Percentiles rank a stretch among this genome's conserved stretches.
Conservation (phyloP, 2,888 invertebrate species). For the Megaustenia siamemsis region DNA sequence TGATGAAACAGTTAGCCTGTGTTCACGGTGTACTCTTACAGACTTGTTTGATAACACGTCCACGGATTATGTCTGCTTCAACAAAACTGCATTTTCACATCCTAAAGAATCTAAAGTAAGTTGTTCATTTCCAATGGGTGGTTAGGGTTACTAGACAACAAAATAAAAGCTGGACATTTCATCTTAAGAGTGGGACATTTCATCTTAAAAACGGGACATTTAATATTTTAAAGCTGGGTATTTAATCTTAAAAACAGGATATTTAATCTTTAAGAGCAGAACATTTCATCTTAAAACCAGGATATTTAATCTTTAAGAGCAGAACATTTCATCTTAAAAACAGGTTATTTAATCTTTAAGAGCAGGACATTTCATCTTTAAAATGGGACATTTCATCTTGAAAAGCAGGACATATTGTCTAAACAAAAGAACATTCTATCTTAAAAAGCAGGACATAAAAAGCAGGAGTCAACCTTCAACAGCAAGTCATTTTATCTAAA, state of each 20-base stretch:
- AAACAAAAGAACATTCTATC: no score
- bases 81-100: not conserved
- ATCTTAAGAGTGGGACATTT: no score
- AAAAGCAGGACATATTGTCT: no score
- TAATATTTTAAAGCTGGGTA: no score
- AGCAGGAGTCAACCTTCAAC: no score
- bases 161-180: no score
- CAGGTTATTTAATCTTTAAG: not conserved
- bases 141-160: no score
- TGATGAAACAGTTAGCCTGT: conserved; percentile 19
- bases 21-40: conserved; percentile 3
- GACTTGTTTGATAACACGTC: conserved; percentile 37
- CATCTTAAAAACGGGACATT: no score
- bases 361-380: not conserved
- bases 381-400: not conserved
- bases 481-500: no score
- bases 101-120: conserved; percentile 23
- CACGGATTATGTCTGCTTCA: conserved; percentile 43
- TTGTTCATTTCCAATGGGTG: not conserved
- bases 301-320: not conserved
- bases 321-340: not conserved
- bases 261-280: not conserved
- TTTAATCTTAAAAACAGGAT: not conserved
- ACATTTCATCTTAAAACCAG: not conserved
- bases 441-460: no score